Percentiles rank a stretch among this genome's conserved stretches.
phyloP scores from a whole-genome alignment of 2,113 vertebrate genomes.

The Turdus rufiventris region DNA sequence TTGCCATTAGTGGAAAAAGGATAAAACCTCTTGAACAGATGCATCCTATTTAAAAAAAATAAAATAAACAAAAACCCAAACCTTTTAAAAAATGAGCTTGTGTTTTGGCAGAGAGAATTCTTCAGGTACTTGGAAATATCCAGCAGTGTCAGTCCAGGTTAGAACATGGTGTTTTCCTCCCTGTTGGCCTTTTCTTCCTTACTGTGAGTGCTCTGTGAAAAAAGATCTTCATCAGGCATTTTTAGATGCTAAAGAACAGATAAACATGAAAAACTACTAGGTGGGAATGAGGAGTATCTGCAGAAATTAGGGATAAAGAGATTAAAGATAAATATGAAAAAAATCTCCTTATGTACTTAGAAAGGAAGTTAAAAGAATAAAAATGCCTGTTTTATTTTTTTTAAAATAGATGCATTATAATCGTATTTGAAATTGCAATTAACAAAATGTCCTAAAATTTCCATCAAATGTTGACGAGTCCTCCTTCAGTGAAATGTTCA shows the following conservation, averaged over 20 bases:
- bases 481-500: background rate
- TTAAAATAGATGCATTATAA: background rate
- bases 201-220: background rate
- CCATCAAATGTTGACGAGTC: background rate
- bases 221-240: background rate
- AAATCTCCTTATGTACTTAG: background rate
- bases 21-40: background rate
- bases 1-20: background rate
- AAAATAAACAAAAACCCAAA: no score
- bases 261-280: fast-evolving
- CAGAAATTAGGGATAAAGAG: background rate
- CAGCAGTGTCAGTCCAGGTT: background rate
- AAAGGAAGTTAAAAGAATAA: background rate
- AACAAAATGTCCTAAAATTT: background rate
- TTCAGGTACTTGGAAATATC: background rate
- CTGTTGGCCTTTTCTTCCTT: background rate
- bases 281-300: background rate
- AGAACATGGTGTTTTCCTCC: background rate
- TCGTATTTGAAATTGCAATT: fast-evolving
- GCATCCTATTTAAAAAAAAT: background rate
- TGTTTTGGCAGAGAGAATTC: background rate
- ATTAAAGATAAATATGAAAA: background rate
- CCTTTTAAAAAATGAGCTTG: background rate
- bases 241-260: background rate
- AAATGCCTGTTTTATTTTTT: fast-evolving